Evolutionary conservation across 2,888 invertebrate genomes (phyloP).

Genomic region (Cryptus armator): DNA sequence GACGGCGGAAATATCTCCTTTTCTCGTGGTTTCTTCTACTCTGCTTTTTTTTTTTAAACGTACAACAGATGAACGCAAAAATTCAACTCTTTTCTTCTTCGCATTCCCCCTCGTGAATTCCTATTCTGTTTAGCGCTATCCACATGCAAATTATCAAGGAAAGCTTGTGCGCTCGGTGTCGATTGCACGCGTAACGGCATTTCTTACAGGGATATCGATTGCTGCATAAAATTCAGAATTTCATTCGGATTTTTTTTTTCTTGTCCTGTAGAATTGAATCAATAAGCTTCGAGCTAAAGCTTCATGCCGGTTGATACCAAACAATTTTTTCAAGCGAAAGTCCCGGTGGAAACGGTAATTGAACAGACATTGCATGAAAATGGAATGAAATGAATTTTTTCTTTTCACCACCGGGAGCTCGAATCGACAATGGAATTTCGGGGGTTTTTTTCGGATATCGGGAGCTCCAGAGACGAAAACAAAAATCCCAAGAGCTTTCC

Average conservation of each 20-base stretch:
- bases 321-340: background rate
- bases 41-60: background rate
- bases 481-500: background rate
- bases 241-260: background rate
- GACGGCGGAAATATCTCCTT: conserved; percentile 18
- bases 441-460: background rate
- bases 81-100: background rate
- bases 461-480: background rate
- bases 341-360: background rate
- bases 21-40: background rate
- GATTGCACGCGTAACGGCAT: background rate
- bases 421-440: background rate
- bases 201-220: background rate
- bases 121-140: conserved; percentile 3
- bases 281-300: background rate
- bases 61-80: conserved; percentile 3
- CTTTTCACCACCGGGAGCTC: background rate
- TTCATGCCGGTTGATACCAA: background rate
- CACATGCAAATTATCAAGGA: background rate
- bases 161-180: background rate
- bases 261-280: background rate
- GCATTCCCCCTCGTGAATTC: conserved; percentile 1
- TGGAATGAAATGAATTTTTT: background rate
- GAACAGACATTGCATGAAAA: background rate
- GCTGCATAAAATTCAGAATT: background rate